phyloP scores from a whole-genome alignment of 2,888 invertebrate species.

The Conus canariensis region DNA sequence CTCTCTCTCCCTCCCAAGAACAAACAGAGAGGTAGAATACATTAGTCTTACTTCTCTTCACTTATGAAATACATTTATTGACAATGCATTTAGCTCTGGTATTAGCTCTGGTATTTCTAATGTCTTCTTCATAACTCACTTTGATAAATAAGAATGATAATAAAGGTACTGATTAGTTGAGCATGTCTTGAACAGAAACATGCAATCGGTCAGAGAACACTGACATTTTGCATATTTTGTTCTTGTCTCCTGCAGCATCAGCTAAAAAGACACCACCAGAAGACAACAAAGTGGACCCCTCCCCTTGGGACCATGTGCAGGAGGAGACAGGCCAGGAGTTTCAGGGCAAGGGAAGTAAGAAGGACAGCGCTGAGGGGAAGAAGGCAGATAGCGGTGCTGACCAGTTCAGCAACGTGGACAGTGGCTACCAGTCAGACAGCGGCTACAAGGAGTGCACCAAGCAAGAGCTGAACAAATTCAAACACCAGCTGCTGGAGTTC shows the following conservation, averaged over 20 bases:
- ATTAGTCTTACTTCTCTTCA: background rate
- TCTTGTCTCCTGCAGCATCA: background rate
- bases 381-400: background rate
- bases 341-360: background rate
- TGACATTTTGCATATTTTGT: too few relatives aligned
- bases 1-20: background rate
- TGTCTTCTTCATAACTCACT: too few relatives aligned
- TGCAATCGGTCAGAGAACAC: too few relatives aligned
- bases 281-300: slow-evolving; percentile 8
- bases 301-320: slow-evolving; percentile 41
- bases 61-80: background rate
- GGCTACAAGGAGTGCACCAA: slow-evolving; percentile 59
- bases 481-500: slow-evolving; percentile 67
- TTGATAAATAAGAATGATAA: too few relatives aligned
- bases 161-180: too few relatives aligned
- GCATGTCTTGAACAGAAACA: too few relatives aligned
- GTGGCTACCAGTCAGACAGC: slow-evolving; percentile 25
- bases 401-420: background rate
- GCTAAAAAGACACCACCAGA: background rate
- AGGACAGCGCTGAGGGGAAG: background rate
- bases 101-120: too few relatives aligned
- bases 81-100: too few relatives aligned
- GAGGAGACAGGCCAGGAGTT: slow-evolving; percentile 26
- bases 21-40: too few relatives aligned
- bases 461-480: slow-evolving; percentile 67